Base-by-base conservation (phyloP, 2,797 vertebrate genomes). In the Clamator glandarius region DNA sequence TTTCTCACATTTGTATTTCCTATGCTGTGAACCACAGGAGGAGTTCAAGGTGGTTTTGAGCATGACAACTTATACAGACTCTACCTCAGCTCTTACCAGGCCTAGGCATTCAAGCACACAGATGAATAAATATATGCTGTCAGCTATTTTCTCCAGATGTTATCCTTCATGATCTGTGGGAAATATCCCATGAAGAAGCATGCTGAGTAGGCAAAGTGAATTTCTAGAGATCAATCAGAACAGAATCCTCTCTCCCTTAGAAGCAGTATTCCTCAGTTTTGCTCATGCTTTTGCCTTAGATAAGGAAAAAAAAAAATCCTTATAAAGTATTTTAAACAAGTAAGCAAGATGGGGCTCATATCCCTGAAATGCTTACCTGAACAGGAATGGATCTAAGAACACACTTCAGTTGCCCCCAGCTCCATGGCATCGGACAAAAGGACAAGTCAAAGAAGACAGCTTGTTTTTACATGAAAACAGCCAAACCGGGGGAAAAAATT, bases 131-230 rank as follows among this genome's bases (percentile, higher is more conserved):
- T 50, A 52, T 68, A 75, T 35, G 52, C 5, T n/a, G 48, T 28
- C 62, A 46, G 61, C 58, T 78, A 19, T 75, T 75, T 96, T 87
- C 66, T 80, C 70, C 78, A 93, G 81, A 84, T 72, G 58, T 57
- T 80, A 39, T 66, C 70, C 35, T 76, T 70, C 86, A 20, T 74
- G 66, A 87, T 50, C 39, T 82, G 57, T 24, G 35, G 26, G 36
- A 48, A 86, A 86, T 93, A 69, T 46, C 50, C 54, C 5, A 1
- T 48, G 16, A 29, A 90, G 64, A 82, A 85, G 12, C 6, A 61
- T 0, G 2, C 55, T 33, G 69, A 79, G 62, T 5, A 78, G 58
- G 55, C n/a, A 81, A 84, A 92, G 24, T 35, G 61, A 91, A 93
- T 80, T 89, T 83, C 29, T 59, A 80, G 90, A 80, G 59, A 81